Conservation (phyloP, 1,140 invertebrate species). For the Andrena cerasifolii region DNA sequence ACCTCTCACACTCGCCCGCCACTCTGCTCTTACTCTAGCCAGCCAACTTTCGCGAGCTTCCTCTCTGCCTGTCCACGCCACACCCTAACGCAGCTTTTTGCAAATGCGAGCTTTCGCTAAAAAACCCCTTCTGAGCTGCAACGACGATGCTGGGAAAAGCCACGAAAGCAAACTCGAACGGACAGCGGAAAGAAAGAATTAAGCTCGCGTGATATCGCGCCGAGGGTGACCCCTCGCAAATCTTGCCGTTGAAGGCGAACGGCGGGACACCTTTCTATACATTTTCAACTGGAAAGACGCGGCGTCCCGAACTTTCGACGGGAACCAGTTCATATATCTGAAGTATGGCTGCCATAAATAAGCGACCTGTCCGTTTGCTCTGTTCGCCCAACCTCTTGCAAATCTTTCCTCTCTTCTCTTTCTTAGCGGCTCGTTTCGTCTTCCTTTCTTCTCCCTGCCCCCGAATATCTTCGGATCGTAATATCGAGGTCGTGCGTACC, state of each 20-base stretch:
- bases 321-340: constrained; percentile 83
- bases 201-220: constrained; percentile 74
- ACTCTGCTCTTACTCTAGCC: too few species aligned
- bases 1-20: not conserved
- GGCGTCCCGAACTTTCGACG: constrained; percentile 81
- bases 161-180: too few species aligned
- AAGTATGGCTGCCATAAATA: constrained; percentile 83
- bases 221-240: constrained; percentile 74
- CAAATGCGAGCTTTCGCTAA: too few species aligned
- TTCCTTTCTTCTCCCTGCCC: constrained; percentile 22
- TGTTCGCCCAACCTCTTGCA: constrained; percentile 74
- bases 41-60: too few species aligned
- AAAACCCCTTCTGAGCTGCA: too few species aligned
- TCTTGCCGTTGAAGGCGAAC: constrained; percentile 70
- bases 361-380: constrained; percentile 80
- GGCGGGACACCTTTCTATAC: constrained; percentile 77
- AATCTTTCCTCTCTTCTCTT: constrained; percentile 53
- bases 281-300: constrained; percentile 80
- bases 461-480: constrained; percentile 73
- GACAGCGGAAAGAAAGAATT: constrained; percentile 67
- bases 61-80: too few species aligned
- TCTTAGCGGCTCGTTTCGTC: constrained; percentile 23
- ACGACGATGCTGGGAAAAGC: too few species aligned
- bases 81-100: too few species aligned
- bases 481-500: constrained; percentile 68